Evolutionary conservation across 2,113 vertebrate genomes (phyloP), one percentile per base, ranked within the genome.

Genomic region (Xiphorhynchus elegans): DNA sequence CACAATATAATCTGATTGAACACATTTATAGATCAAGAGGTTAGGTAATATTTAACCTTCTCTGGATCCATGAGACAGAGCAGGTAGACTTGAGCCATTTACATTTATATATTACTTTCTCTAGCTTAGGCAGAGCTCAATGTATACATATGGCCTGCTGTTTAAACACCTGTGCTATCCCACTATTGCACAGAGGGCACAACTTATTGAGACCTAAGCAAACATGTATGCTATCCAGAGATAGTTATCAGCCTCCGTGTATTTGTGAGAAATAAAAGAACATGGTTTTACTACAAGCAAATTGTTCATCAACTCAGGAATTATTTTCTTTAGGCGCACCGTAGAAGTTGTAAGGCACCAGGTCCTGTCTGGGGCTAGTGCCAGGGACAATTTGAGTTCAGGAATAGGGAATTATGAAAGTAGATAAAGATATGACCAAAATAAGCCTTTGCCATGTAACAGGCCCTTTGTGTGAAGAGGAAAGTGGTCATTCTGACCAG

Each of bases 151-250:
- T 56, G 49, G 11, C 14, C 8, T 59, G 26, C 29, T 78, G 23
- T 73, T 73, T n/a, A 59, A 94, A 47, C 9, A 76, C 24, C 46
- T 53, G 7, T 55, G 17, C 29, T 62, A 8, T 49, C 10, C 7
- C 25, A 35, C 9, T 49, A 1, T 19, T 35, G 31, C 13, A 56
- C 7, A 59, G 37, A 62, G 9, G 15, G 25, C 33, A 26, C 13
- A 7, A 5, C 6, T 21, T 1, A 1, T 2, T 33, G 7, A 9
- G 13, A 33, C 24, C 24, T 37, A 8, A 62, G 31, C 7, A 88
- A 79, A 44, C 2, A 2, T 13, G 12, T 11, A 31, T 11, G 18
- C 7, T 10, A 49, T 37, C 26, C 33, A 79, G 52, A 84, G 64
- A 42, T 6, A 72, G 17, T 35, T 68, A 33, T 28, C 10, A 21